Percentiles rank a stretch among this genome's conserved stretches.
Evolutionary conservation across 2,113 vertebrate species (phyloP).

Genomic region (Cyphomyrus plagiostoma): DNA sequence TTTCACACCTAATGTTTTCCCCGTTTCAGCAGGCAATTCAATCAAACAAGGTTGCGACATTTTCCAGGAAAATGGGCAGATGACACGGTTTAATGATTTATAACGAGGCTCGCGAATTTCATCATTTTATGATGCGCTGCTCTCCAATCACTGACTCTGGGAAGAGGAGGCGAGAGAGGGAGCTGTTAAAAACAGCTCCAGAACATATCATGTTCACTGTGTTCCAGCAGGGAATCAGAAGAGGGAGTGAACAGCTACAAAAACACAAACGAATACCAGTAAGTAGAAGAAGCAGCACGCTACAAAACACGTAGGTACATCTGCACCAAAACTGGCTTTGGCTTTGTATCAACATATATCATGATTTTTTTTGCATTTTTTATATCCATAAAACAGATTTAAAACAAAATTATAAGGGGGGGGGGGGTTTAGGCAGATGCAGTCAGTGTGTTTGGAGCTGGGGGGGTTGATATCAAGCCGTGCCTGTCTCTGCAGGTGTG

Average conservation of each 20-base stretch:
- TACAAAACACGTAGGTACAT: neutral
- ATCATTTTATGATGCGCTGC: conserved; percentile 45
- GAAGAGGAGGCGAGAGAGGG: conserved; percentile 26
- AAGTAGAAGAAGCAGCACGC: neutral
- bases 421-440: neutral
- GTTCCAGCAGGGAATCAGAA: conserved; percentile 8
- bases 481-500: conserved; percentile 27
- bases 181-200: conserved; percentile 38
- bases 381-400: neutral
- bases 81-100: conserved; percentile 23
- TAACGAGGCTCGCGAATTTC: conserved; percentile 27
- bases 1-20: neutral
- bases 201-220: conserved; percentile 20
- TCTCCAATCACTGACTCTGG: conserved; percentile 38
- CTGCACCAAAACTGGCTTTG: neutral
- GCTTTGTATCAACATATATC: neutral
- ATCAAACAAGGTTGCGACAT: neutral
- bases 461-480: neutral
- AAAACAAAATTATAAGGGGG: neutral
- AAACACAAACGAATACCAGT: conserved; percentile 7
- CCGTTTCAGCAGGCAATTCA: neutral
- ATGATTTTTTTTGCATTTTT: neutral
- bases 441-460: neutral
- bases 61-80: neutral
- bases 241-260: conserved; percentile 16